Conservation (phyloP, 2,113 vertebrate species). For the Chaenocephalus aceratus region DNA sequence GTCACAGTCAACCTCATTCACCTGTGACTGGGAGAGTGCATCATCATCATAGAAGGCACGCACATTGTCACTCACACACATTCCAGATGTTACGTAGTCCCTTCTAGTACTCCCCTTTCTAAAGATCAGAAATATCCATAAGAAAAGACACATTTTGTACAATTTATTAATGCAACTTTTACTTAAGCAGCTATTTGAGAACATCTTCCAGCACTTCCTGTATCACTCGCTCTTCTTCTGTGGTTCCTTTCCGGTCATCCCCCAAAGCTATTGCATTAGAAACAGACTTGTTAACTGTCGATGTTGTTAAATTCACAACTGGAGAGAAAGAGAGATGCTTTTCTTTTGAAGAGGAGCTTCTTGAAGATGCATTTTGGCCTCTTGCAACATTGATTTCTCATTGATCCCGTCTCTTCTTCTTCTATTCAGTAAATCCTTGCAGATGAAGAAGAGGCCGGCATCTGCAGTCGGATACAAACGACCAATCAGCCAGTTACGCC, state of each 20-base stretch:
- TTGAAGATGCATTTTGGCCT: neutral
- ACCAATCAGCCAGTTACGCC: slow-evolving; percentile 96
- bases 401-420: neutral
- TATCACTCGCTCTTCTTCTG: neutral
- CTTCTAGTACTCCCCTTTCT: no score
- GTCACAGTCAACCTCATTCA: no score
- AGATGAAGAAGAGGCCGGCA: slow-evolving; percentile 93
- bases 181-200: no score
- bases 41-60: no score
- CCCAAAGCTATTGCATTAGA: neutral
- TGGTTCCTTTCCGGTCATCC: neutral
- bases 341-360: neutral
- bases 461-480: slow-evolving; percentile 98
- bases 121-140: no score
- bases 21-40: no score
- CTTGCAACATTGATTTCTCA: slow-evolving; percentile 14
- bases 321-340: neutral
- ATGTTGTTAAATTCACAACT: neutral
- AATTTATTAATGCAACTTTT: no score
- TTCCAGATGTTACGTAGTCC: no score
- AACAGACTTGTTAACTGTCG: neutral
- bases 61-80: no score
- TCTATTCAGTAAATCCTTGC: slow-evolving; percentile 82
- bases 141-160: no score
- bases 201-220: no score